Evolutionary conservation across 2,888 invertebrate genomes (phyloP), one percentile per base, ranked within the genome.

Genomic region (Schizaphis graminum): DNA sequence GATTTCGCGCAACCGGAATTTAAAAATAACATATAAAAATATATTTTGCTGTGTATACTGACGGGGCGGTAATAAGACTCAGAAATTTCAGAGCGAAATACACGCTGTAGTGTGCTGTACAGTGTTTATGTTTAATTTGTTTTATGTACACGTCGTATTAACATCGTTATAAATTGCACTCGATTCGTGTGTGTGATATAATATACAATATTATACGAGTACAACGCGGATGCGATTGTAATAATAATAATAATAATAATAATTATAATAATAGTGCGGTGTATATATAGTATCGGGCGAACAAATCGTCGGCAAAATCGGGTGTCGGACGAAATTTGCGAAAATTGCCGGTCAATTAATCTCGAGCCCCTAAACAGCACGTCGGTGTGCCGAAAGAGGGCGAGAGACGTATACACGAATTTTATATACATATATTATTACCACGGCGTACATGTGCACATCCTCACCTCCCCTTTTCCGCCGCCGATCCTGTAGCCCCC

Each of bases 271-370:
- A 35, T 16, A 16, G 28, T n/a, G 67, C 7, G 35, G 16, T 26
- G 2, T 41, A 41, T 41, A 41, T 44, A 44, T 44, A 44, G 41
- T 44, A n/a, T 67, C 88, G 53, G 49, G 16, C 21, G 41, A 84
- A 91, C 49, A 91, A 84, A 84, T 91, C 44, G 77, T 28, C 24
- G 49, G 35, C 49, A 77, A 53, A 77, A 53, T 91, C 53, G 61
- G 86, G 61, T 86, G 86, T 47, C 47, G 53, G 53, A 49, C 47
- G 57, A 92, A 92, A 92, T 92, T 61, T 86, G 57, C 61, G 85
- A 85, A 86, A 92, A 86, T 86, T 86, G 84, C 91, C 91, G 86
- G 85, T 92, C 91, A 92, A 92, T 92, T 92, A 92, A 92, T 92
- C 91, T 92, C 57, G 86, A 85, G 47, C 56, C 91, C 86, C 91